Conservation (phyloP, 2,797 vertebrate species). For the Coranthus polyacanthus region DNA sequence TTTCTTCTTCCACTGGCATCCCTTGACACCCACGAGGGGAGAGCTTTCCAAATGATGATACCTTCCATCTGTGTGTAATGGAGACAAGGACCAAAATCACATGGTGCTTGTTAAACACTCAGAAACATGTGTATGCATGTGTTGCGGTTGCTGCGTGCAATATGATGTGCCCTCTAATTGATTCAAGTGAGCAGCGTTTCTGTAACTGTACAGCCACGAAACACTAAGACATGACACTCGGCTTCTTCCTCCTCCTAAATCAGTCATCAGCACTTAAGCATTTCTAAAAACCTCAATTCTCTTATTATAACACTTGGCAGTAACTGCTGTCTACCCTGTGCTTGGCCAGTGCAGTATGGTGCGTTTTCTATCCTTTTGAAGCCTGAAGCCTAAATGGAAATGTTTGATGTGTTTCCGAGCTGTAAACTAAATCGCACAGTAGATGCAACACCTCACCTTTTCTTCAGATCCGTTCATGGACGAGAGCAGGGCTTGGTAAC, state of each 20-base stretch:
- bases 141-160: neutral
- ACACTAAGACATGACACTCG: slow-evolving; percentile 2
- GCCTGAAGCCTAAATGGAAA: slow-evolving; percentile 73
- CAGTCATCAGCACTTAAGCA: neutral
- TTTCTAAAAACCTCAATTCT: neutral
- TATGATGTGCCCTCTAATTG: neutral
- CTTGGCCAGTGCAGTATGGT: slow-evolving; percentile 30
- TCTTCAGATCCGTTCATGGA: slow-evolving; percentile 48
- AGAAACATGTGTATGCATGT: neutral
- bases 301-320: neutral
- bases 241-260: neutral
- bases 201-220: neutral
- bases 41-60: slow-evolving; percentile 10
- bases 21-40: slow-evolving; percentile 5
- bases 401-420: slow-evolving; percentile 67
- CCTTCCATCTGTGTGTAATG: slow-evolving; percentile 8
- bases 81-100: slow-evolving; percentile 2
- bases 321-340: slow-evolving; percentile 57
- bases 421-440: slow-evolving; percentile 59
- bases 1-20: slow-evolving; percentile 23
- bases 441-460: slow-evolving; percentile 57
- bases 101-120: slow-evolving; percentile 19
- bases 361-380: slow-evolving; percentile 62
- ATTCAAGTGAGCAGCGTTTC: neutral
- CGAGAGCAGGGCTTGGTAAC: no score